Evolutionary conservation across 2,888 invertebrate genomes (phyloP).

Genomic region (Agonopterix arenella): DNA sequence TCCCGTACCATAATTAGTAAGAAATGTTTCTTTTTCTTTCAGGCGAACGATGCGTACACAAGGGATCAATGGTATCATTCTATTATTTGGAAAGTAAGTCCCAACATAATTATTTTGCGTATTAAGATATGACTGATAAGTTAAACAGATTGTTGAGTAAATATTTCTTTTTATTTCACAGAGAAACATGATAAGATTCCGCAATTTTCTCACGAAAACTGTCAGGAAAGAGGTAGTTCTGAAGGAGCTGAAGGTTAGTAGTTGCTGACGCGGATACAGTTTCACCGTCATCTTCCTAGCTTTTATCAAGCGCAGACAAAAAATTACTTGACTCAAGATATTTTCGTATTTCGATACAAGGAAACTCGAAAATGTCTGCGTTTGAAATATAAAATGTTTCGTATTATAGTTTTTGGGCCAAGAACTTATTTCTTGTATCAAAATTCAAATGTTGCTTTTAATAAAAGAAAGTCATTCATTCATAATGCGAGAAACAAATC

Average conservation of each 20-base stretch:
- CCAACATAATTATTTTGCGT: conserved; percentile 3
- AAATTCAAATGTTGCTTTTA: too few species aligned
- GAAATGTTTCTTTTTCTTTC: conserved; percentile 32
- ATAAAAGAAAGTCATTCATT: too few species aligned
- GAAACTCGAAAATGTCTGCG: too few species aligned
- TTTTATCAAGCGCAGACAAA: too few species aligned
- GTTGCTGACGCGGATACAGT: background rate
- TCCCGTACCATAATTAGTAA: too few species aligned
- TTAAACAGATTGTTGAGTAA: background rate
- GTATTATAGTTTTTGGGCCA: too few species aligned
- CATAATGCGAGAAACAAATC: too few species aligned
- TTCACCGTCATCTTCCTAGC: background rate
- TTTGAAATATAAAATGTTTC: too few species aligned
- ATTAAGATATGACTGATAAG: background rate
- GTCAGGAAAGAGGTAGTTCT: conserved; percentile 83
- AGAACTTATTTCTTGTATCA: too few species aligned
- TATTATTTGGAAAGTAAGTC: conserved; percentile 85
- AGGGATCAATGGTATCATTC: conserved; percentile 90
- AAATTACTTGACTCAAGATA: too few species aligned
- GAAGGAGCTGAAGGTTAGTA: conserved; percentile 83
- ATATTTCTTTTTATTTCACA: conserved; percentile 47
- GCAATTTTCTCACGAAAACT: conserved; percentile 80
- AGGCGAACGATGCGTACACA: conserved; percentile 87
- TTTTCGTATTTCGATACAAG: too few species aligned
- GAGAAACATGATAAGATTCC: conserved; percentile 86